Evolutionary conservation across 64 coral and sea anemone genomes (phyloP), one percentile per base, ranked within the genome.

Genomic region (Actinia tenebrosa): DNA sequence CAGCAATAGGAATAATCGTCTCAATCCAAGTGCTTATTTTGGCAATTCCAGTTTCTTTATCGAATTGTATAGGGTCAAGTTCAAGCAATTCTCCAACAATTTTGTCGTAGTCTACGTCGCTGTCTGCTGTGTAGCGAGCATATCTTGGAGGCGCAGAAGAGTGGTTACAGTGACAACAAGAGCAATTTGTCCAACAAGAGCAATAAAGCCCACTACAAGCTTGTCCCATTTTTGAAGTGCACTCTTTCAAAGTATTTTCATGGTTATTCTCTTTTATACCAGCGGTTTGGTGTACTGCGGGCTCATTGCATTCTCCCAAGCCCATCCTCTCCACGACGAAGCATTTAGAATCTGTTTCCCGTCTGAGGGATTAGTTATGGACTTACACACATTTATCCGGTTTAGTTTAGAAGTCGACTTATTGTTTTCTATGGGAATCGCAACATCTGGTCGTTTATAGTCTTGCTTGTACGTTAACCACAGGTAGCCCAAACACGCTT

Each of bases 21-120:
- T 96, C 91, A 61, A 96, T 96, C 94, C 94, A 96, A 11, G 83
- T 69, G 44, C 88, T 96, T 22, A 96, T 96, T 88, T 96, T 96
- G 19, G 91, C 80, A 16, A 66, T 93, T 44, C 94, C 94, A 79
- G 20, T 47, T 77, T 91, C 91, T 54, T 87, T 93, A 44, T 96
- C 94, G 20, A 89, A 90, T 84, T 96, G 94, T 47, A 96, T 88
- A 0, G 94, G 94, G 86, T 96, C 94, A 43, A 96, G 86, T 86
- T 96, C 94, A 3, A 96, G 77, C 52, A 96, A 89, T 10, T 96
- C 94, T 62, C 94, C 94, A 4, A 96, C 71, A 56, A 96, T 90
- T 64, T 86, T 88, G 14, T 96, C 94, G 72, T 92, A 78, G 61
- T 96, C 94, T 3, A 96, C 94, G 80, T 96, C 94, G 45, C 88